Conservation (phyloP, 1,140 invertebrate species). For the Bombus breviceps region DNA sequence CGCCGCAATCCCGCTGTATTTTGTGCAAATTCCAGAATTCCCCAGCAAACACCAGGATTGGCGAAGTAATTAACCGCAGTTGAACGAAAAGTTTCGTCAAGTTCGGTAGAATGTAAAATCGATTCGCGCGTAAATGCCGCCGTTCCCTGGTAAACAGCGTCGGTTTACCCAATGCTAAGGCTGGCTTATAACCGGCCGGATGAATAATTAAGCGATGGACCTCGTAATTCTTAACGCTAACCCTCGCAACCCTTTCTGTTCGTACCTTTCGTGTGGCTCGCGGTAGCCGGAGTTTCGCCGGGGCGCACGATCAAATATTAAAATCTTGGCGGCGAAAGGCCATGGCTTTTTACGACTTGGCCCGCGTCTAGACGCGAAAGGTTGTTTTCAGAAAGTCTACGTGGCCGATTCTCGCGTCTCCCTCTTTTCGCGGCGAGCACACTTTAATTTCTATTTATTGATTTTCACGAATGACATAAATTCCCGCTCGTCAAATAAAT, state of each 20-base stretch:
- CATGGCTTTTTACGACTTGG: conserved; percentile 39
- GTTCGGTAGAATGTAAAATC: neutral
- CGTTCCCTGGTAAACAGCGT: conserved; percentile 44
- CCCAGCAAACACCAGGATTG: too few relatives aligned
- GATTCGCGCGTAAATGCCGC: neutral
- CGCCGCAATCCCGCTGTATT: too few relatives aligned
- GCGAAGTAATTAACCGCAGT: conserved; percentile 11
- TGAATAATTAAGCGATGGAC: conserved; percentile 65
- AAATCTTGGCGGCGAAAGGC: conserved; percentile 62
- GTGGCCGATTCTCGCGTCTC: neutral
- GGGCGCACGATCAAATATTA: conserved; percentile 64
- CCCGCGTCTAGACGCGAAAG: conserved; percentile 47
- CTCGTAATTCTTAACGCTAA: conserved; percentile 59
- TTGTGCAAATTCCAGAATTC: neutral
- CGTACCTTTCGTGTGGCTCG: neutral
- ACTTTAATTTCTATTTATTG: conserved; percentile 54
- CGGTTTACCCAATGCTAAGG: conserved; percentile 28
- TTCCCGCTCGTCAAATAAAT: too few relatives aligned
- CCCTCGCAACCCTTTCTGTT: conserved; percentile 29
- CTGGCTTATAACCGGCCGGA: conserved; percentile 34
- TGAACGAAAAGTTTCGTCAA: conserved; percentile 20
- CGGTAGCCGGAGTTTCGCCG: neutral
- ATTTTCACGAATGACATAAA: neutral
- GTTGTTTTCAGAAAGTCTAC: conserved; percentile 44
- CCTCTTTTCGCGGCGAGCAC: neutral